A percentile compares a stretch with the other conserved stretches of the same genome.
Evolutionary conservation across 2,113 vertebrate genomes (phyloP).

Genomic region (Cyprinodon tularosa): DNA sequence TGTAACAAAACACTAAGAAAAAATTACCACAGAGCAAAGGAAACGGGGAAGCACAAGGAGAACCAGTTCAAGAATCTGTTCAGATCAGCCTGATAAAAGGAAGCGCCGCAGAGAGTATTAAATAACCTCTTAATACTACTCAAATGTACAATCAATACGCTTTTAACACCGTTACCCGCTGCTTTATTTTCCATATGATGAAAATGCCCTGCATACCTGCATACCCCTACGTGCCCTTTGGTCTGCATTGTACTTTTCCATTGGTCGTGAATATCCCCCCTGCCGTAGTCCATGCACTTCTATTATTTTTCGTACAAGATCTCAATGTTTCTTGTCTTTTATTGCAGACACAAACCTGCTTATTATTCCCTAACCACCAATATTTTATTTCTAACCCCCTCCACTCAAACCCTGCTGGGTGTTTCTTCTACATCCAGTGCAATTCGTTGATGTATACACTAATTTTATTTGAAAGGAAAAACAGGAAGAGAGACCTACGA

Average conservation of each 20-base stretch:
- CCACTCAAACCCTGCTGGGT: not conserved
- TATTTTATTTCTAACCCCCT: not conserved
- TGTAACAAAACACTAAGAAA: not conserved
- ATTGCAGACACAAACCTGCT: not conserved
- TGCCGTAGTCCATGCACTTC: not conserved
- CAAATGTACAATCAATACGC: not conserved
- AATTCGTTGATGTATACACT: not conserved
- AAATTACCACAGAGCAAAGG: not conserved
- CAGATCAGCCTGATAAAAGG: not conserved
- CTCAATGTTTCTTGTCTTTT: not conserved
- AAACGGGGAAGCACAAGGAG: not conserved
- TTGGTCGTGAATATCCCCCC: not conserved
- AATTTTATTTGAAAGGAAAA: not conserved
- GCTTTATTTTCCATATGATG: not conserved
- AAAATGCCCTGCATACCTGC: not conserved
- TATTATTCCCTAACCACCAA: not conserved
- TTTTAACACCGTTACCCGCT: not conserved
- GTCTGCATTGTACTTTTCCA: not conserved
- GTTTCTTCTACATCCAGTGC: not conserved
- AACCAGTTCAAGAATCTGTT: not conserved
- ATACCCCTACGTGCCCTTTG: too few relatives aligned
- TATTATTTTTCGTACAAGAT: not conserved
- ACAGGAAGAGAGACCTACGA: too few relatives aligned
- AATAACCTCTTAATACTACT: not conserved
- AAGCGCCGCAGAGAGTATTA: not conserved